Percentiles rank a stretch among this genome's conserved stretches.
phyloP scores from a whole-genome alignment of 2,888 invertebrate species.

The Callinectes sapidus region DNA sequence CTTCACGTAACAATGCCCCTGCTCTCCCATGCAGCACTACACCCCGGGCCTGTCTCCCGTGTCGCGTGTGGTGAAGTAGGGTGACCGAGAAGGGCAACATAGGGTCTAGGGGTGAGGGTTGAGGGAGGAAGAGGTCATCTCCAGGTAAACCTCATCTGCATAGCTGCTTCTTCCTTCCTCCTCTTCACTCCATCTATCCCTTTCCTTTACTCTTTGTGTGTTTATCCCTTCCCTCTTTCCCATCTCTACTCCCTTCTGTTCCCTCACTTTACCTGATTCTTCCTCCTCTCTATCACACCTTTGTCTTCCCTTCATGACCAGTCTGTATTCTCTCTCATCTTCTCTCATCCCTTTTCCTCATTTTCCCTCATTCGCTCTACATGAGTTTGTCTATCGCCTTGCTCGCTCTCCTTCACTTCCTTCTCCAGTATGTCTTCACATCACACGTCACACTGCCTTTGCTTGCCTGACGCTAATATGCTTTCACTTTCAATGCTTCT shows the following conservation, averaged over 20 bases:
- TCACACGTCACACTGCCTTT: background rate
- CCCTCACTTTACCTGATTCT: background rate
- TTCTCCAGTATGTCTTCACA: background rate
- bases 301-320: background rate
- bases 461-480: background rate
- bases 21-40: background rate
- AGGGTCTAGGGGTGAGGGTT: background rate
- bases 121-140: background rate
- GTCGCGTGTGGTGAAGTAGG: background rate
- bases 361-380: background rate
- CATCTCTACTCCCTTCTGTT: background rate
- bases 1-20: background rate
- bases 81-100: background rate
- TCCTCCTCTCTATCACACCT: background rate
- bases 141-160: background rate
- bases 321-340: background rate
- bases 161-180: background rate
- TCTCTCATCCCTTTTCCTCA: background rate
- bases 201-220: background rate
- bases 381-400: background rate
- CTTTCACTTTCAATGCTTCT: background rate
- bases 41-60: background rate
- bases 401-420: background rate
- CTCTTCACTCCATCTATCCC: background rate
- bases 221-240: background rate